These are phyloP conservation scores for Perizoma affinitatum DNA, from an alignment of 2,888 invertebrate genomes.

Conservation along the genomic window DNA sequence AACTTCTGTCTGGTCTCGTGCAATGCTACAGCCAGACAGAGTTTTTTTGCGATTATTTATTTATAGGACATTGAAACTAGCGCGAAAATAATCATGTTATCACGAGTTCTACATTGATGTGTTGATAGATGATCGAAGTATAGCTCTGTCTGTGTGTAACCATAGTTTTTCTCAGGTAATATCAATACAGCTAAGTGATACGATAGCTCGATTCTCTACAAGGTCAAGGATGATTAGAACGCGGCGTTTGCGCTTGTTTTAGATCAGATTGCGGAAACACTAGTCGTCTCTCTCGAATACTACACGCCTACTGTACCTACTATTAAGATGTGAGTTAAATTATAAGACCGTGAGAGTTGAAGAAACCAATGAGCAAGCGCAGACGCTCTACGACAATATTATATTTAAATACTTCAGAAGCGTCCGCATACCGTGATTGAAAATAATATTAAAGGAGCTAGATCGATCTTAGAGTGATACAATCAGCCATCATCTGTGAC, in stretches of 20 bases:
- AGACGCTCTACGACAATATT: constrained; percentile 14
- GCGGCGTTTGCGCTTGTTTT: constrained; percentile 51
- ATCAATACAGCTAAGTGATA: constrained; percentile 14
- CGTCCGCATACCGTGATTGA: constrained; percentile 69
- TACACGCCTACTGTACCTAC: constrained; percentile 27
- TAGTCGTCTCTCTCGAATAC: constrained; percentile 54
- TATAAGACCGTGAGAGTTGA: too few relatives aligned
- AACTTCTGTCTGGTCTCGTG: too few relatives aligned
- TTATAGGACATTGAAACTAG: too few relatives aligned
- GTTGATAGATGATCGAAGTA: too few relatives aligned
- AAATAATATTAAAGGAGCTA: constrained; percentile 69
- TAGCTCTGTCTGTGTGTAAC: too few relatives aligned
- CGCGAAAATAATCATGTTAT: too few relatives aligned
- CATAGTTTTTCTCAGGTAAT: not conserved
- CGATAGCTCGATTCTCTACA: constrained; percentile 64
- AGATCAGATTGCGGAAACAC: constrained; percentile 41
- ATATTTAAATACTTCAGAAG: constrained; percentile 62
- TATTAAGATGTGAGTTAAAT: constrained; percentile 45
- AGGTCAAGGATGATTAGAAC: constrained; percentile 74
- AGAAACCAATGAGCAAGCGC: constrained; percentile 40
- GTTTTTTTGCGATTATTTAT: too few relatives aligned
- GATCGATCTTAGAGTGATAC: constrained; percentile 48
- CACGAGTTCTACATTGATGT: too few relatives aligned
- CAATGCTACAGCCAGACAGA: too few relatives aligned
- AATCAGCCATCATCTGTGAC: constrained; percentile 42